A percentile compares a stretch with the other conserved stretches of the same genome.
These are phyloP conservation scores for Epinephelus coioides DNA, from an alignment of 2,797 vertebrate species.

Conservation along the genomic window DNA sequence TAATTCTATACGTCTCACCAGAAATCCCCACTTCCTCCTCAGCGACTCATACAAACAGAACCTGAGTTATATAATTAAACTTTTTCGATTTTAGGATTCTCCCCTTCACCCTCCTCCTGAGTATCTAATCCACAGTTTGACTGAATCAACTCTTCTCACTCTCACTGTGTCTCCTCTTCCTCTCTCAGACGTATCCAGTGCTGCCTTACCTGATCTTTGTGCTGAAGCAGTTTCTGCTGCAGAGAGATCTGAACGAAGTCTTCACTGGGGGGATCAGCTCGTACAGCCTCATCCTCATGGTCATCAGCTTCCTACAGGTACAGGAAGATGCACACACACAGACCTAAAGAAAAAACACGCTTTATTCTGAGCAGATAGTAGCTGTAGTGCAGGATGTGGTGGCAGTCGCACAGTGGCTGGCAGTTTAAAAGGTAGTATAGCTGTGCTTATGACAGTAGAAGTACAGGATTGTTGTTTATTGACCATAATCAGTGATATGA, in stretches of 20 bases:
- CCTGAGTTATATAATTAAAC: neutral
- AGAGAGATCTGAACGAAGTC: constrained; percentile 98
- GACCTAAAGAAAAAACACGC: no score
- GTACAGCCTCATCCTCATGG: constrained; percentile 99
- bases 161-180: constrained; percentile 49
- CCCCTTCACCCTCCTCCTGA: neutral
- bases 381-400: no score
- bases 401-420: neutral
- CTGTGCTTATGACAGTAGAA: neutral
- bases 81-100: neutral
- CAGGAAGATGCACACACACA: neutral
- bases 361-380: neutral
- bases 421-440: neutral
- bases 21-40: neutral
- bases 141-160: neutral
- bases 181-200: constrained; percentile 93
- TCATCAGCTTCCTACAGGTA: constrained; percentile 99
- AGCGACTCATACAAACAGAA: neutral
- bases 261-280: constrained; percentile 99
- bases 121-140: neutral
- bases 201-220: constrained; percentile 99
- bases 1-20: neutral
- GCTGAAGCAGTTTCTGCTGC: constrained; percentile 98
- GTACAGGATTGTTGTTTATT: neutral
- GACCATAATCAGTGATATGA: neutral